Percentiles rank a stretch among this genome's conserved stretches.
Evolutionary conservation across 2,113 vertebrate genomes (phyloP).

Genomic region (Pomatorhinus ruficollis): DNA sequence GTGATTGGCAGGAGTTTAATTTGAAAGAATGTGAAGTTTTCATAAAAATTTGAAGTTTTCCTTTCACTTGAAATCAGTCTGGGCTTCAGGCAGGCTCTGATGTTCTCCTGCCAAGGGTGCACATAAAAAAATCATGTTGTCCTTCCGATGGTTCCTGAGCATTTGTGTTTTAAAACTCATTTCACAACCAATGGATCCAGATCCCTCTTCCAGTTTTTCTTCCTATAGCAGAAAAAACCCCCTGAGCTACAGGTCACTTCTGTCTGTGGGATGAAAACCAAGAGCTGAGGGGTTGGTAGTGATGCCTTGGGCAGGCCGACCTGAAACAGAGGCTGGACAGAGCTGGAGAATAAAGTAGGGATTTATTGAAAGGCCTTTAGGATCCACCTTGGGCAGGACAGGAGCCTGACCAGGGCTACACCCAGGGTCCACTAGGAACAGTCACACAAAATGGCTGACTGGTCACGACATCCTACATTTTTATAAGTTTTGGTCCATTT

Average conservation of each 20-base stretch:
- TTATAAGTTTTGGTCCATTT: too few relatives aligned
- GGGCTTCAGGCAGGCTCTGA: background rate
- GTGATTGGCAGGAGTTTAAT: background rate
- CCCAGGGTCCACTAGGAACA: too few relatives aligned
- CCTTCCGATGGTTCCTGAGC: background rate
- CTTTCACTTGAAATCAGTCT: background rate
- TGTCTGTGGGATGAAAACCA: rapidly evolving
- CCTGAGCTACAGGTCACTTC: background rate
- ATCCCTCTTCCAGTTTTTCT: background rate
- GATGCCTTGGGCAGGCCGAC: too few relatives aligned
- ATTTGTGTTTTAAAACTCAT: background rate
- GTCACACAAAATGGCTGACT: too few relatives aligned
- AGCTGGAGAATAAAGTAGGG: too few relatives aligned
- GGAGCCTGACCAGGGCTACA: too few relatives aligned
- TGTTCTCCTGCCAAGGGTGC: background rate
- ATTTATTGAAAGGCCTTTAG: too few relatives aligned
- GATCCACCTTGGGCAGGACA: too few relatives aligned
- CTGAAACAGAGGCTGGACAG: too few relatives aligned
- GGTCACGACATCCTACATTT: too few relatives aligned
- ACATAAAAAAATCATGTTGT: background rate
- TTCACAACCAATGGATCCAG: background rate
- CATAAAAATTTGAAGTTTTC: slow-evolving; percentile 25
- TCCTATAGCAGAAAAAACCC: background rate
- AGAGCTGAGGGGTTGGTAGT: background rate
- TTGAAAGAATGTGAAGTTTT: slow-evolving; percentile 8